phyloP scores from a whole-genome alignment of 2,113 vertebrate species.

The Leptocoma aspasia region DNA sequence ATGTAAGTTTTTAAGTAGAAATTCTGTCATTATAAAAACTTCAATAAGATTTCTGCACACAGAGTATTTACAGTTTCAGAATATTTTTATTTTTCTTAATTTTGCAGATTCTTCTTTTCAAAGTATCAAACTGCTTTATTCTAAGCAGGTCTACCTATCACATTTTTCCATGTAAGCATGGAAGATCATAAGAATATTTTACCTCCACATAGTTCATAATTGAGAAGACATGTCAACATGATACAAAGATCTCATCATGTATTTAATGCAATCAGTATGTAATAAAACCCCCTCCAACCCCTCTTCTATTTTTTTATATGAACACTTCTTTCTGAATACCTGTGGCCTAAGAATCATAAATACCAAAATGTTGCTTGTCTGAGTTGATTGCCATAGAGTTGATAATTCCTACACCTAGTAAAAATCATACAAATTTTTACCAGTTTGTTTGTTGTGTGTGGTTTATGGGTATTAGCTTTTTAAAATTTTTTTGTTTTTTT shows the following conservation, averaged over 20 bases:
- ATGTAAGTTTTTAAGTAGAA: background rate
- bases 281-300: background rate
- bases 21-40: background rate
- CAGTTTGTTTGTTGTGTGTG: background rate
- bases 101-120: background rate
- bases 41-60: background rate
- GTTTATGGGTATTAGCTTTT: background rate
- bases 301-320: background rate
- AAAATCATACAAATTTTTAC: background rate
- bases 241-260: background rate
- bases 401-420: background rate
- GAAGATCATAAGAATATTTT: background rate
- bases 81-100: background rate
- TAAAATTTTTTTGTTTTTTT: accelerated
- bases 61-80: background rate
- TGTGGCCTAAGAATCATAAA: background rate
- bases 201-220: background rate
- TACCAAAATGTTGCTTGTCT: background rate
- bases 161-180: background rate
- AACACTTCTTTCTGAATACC: background rate
- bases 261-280: background rate
- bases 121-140: background rate
- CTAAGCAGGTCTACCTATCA: background rate
- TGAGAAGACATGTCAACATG: background rate
- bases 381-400: background rate